Base-by-base conservation (phyloP, 2,888 invertebrate species). In the Caenorhabditis angaria region DNA sequence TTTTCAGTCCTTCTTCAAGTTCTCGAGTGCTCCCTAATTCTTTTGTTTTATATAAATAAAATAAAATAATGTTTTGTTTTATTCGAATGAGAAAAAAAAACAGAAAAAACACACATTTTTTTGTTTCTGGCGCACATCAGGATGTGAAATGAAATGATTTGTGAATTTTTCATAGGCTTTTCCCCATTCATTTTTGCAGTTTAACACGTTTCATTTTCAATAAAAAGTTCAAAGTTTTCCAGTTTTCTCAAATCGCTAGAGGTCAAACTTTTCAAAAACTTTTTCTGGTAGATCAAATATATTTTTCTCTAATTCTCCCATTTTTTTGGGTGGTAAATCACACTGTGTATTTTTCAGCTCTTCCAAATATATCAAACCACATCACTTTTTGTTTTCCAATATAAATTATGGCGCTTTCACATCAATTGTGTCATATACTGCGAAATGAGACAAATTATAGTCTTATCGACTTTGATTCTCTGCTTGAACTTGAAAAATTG, bases 361-460 rank as follows among this genome's bases (percentile, higher is more conserved):
- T 50, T 50, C 22, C 50, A 10, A 20, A 50, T 14, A 10, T 5
- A 50, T 22, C 50, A 3, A 4, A 18, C 20, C 50, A 8, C 22
- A 5, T 41, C 14, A 18, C 41, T 18, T 3, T 18, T 2, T 12
- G 18, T 18, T 14, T 24, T 50, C 12, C 35, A 35, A 6, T 35
- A 35, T 22, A 4, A 3, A 24, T 5, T 3, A 74, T 74, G 74
- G 69, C 74, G 5, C 53, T 70, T 20, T 60, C 74, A 22, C 74
- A 74, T 55, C 69, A 70, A 32, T 48, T 74, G 24, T 74, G 74
- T 54, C 66, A 68, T 48, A 64, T 57, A 57, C 51, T 74, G 25
- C 56, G 66, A 25, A 69, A 41, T 41, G 14, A 3, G 3, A 18
- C 41, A 41, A 12, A 65, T 61, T 66, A 74, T 53, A 68, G 68